phyloP scores from a whole-genome alignment of 1,140 invertebrate genomes.

The Phenacoccus solenopsis region DNA sequence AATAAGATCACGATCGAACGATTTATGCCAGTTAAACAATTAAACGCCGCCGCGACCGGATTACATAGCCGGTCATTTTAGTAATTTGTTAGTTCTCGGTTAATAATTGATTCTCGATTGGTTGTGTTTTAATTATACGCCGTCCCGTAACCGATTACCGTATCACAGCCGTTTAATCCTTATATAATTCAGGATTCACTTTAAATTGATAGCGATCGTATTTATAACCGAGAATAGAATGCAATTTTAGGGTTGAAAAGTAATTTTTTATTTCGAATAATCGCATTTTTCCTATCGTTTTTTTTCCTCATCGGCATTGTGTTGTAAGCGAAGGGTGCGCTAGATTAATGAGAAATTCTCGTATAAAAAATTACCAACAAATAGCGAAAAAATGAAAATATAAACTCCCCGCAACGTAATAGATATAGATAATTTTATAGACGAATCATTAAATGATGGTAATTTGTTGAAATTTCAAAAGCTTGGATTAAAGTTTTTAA shows the following conservation, averaged over 20 bases:
- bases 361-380: neutral
- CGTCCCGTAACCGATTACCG: neutral
- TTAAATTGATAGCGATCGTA: neutral
- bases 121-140: neutral
- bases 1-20: neutral
- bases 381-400: neutral
- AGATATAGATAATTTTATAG: neutral
- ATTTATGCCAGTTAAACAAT: constrained; percentile 3
- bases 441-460: neutral
- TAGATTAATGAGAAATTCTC: neutral
- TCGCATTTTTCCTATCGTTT: too few relatives aligned
- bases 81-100: neutral
- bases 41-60: neutral
- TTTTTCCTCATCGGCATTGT: neutral
- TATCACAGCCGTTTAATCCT: neutral
- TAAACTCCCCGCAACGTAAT: neutral
- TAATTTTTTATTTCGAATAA: constrained; percentile 4
- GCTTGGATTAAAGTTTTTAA: neutral
- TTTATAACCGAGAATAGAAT: neutral
- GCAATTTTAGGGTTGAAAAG: neutral
- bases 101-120: neutral
- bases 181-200: neutral
- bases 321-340: neutral
- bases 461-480: neutral
- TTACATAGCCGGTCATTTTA: neutral